Base-by-base conservation (phyloP, 2,797 vertebrate species). In the Myripristis jacobus region DNA sequence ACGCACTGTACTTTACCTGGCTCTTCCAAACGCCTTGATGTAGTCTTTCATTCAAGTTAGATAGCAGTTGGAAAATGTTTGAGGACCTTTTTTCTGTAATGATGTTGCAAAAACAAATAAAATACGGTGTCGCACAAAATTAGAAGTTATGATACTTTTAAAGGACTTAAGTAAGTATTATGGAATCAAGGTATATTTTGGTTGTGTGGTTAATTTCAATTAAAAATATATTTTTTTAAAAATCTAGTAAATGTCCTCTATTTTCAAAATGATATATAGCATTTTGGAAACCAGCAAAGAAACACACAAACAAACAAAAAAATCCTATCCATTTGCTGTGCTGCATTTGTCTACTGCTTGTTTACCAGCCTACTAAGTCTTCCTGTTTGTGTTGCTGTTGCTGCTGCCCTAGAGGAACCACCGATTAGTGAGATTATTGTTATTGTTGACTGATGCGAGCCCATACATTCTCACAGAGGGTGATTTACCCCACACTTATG, bases 401-500 rank as follows among this genome's bases (percentile, higher is more conserved):
- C 78, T 80, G 83, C 83, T 43, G 21, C n/a, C 75, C 38, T 60
- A 53, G 57, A 84, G 66, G 85, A 90, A 85, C 81, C 76, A 47
- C 59, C 65, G 80, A 86, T 89, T 87, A 88, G 77, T 50, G 58
- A 81, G 82, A 89, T 93, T 91, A 91, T 93, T 90, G 91, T 90
- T 84, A 85, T 79, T 82, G 82, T 88, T 91, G 91, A 89, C 86
- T 88, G 87, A 92, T 88, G 86, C 75, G 18, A 69, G 69, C 86
- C 81, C 69, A 63, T 87, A 81, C 83, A 64, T 91, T 86, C 82
- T 90, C 69, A 50, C 89, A 80, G 75, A 81, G 79, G 73, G 69
- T 92, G 89, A 94, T 94, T 92, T 94, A 94, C 72, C 57, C 61
- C 84, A 87, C 90, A 93, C 92, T 94, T 93, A 92, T 67, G 70